Conservation (phyloP, 1,140 invertebrate genomes). For the Coptotermes formosanus region DNA sequence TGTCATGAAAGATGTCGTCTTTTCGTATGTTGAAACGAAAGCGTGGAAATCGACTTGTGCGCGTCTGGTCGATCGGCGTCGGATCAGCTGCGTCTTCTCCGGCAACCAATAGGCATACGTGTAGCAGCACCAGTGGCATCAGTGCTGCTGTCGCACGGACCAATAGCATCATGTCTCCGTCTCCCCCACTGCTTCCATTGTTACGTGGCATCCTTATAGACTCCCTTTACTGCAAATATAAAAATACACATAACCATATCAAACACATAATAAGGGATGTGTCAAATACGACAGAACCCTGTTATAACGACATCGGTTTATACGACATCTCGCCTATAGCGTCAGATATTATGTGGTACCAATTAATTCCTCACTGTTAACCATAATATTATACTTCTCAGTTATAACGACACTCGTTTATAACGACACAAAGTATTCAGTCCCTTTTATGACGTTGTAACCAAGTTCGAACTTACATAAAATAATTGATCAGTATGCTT, state of each 20-base stretch:
- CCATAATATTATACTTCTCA: too few relatives aligned
- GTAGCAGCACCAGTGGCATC: not conserved
- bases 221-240: not conserved
- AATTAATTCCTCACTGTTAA: too few relatives aligned
- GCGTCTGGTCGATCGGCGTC: not conserved
- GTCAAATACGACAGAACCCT: too few relatives aligned
- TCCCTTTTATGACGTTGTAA: too few relatives aligned
- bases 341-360: too few relatives aligned
- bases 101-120: not conserved
- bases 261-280: too few relatives aligned
- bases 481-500: too few relatives aligned
- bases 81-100: not conserved
- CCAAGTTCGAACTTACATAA: too few relatives aligned
- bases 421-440: too few relatives aligned
- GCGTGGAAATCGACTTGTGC: not conserved
- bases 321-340: too few relatives aligned
- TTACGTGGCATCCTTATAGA: not conserved
- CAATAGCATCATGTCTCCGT: not conserved
- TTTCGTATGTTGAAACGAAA: constrained; percentile 28
- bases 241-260: not conserved
- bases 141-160: not conserved
- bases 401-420: too few relatives aligned
- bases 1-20: constrained; percentile 25
- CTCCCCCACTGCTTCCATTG: not conserved
- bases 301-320: too few relatives aligned